Evolutionary conservation across 2,113 vertebrate genomes (phyloP), one percentile per base, ranked within the genome.

Genomic region (Hiodon alosoides): DNA sequence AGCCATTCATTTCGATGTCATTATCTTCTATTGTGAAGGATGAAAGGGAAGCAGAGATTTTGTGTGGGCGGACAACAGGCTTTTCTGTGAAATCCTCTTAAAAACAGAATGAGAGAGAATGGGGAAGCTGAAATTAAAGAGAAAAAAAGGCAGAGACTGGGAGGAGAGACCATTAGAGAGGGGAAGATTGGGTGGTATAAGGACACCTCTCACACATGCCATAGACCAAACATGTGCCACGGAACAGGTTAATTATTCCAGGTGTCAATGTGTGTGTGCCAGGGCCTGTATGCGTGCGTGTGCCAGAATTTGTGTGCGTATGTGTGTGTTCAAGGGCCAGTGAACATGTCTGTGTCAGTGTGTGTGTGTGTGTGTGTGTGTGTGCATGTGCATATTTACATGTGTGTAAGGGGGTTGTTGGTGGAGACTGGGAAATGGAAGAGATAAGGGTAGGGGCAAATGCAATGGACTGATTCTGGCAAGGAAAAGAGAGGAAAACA

Each of bases 191-290:
- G 83, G 78, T 79, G 81, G 67, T 52, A 78, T 71, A 83, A 79
- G 78, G 79, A 79, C 80, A 79, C 71, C 73, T 87, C 88, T 82
- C 75, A 81, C 78, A 88, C 74, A 84, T 85, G 31, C 31, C 31
- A 31, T 31, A 31, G 31, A 31, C 31, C 31, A 31, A 31, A 31
- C 31, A 31, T 89, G 67, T 88, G 89, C 89, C 81, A 82, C 84
- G 88, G 89, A 84, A 86, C 85, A 85, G 74, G 86, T 85, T 90
- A 93, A 92, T 92, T 93, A 93, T 92, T 90, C 87, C 89, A 93
- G 90, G 87, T 91, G 88, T 88, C 90, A 80, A 77, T 65, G 60
- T 69, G 57, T 17, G 67, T 16, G 46, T 58, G 69, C 31, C 31
- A 10, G 53, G 2, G 7, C 46, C 53, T 71, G 54, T 59, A 14